These are phyloP conservation scores for Drosophila pseudoobscura DNA, from an alignment of 1,140 invertebrate genomes.

Conservation along the genomic window DNA sequence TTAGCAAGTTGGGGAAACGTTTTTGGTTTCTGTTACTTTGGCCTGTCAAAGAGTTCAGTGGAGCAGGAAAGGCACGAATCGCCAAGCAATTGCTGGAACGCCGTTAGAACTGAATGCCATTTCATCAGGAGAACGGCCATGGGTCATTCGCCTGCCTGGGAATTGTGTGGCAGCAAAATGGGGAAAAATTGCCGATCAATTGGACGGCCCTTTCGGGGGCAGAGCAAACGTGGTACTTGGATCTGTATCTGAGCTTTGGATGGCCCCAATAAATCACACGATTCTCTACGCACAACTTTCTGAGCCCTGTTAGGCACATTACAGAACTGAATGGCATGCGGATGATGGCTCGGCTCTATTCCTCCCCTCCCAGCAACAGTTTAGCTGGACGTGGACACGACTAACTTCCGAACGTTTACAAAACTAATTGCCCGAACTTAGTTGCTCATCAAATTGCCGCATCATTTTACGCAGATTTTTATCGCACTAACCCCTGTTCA, in stretches of 20 bases:
- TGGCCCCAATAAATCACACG: slow-evolving; percentile 21
- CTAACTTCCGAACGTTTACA: slow-evolving; percentile 41
- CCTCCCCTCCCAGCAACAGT: slow-evolving; percentile 36
- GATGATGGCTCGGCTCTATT: slow-evolving; percentile 18
- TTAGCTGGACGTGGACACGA: slow-evolving; percentile 34
- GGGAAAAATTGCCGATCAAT: slow-evolving; percentile 19
- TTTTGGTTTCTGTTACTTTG: slow-evolving; percentile 14
- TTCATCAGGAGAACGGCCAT: slow-evolving; percentile 12
- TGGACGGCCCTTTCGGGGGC: background rate
- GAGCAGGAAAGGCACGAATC: slow-evolving; percentile 42
- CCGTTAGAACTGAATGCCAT: slow-evolving; percentile 36
- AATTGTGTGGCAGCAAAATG: slow-evolving; percentile 28
- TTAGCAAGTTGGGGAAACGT: slow-evolving; percentile 40
- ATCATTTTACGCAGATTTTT: slow-evolving; percentile 80
- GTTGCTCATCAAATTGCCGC: slow-evolving; percentile 79
- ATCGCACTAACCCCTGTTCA: slow-evolving; percentile 43
- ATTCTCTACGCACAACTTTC: background rate
- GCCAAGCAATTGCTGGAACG: slow-evolving; percentile 27
- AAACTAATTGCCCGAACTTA: slow-evolving; percentile 76
- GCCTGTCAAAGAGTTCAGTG: slow-evolving; percentile 56
- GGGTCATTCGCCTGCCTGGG: slow-evolving; percentile 41
- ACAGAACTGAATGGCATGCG: background rate
- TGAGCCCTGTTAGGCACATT: slow-evolving; percentile 16
- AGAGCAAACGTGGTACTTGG: too few relatives aligned
- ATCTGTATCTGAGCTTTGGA: slow-evolving; percentile 6